A percentile compares a stretch with the other conserved stretches of the same genome.
These are phyloP conservation scores for Drosophila simulans DNA, from an alignment of 1,140 invertebrate species.

Conservation along the genomic window DNA sequence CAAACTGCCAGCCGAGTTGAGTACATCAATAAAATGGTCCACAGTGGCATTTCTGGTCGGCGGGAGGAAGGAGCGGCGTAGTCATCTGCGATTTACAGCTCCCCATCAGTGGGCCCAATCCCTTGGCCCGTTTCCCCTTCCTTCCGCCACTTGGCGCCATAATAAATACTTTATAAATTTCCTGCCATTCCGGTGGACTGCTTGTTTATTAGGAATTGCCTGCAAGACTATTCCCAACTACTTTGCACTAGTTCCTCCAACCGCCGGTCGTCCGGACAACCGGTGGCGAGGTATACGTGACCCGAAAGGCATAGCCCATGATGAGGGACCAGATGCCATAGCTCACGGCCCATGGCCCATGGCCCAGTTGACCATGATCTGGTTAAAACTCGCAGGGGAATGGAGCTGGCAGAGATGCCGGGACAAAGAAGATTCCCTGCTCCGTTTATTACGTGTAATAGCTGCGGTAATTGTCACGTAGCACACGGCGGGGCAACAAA, in stretches of 20 bases:
- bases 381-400: conserved; percentile 38
- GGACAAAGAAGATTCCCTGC: not conserved
- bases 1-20: not conserved
- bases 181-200: not conserved
- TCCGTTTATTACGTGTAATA: conserved; percentile 60
- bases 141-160: conserved; percentile 6
- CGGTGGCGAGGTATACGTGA: conserved; percentile 5
- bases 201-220: conserved; percentile 27
- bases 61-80: not conserved
- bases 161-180: conserved; percentile 55
- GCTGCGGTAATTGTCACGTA: conserved; percentile 67
- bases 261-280: not conserved
- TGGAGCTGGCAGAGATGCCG: not conserved
- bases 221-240: conserved; percentile 7
- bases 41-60: not conserved
- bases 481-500: conserved; percentile 9
- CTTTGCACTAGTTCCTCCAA: not conserved
- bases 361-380: conserved; percentile 47
- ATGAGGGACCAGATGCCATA: too few relatives aligned
- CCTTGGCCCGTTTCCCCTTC: too few relatives aligned
- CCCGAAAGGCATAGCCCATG: not conserved
- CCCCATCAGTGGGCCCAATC: not conserved
- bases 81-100: conserved; percentile 37
- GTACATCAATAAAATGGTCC: conserved; percentile 18
- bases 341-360: not conserved